phyloP scores from a whole-genome alignment of 2,113 vertebrate species.

The Gyps fulvus region DNA sequence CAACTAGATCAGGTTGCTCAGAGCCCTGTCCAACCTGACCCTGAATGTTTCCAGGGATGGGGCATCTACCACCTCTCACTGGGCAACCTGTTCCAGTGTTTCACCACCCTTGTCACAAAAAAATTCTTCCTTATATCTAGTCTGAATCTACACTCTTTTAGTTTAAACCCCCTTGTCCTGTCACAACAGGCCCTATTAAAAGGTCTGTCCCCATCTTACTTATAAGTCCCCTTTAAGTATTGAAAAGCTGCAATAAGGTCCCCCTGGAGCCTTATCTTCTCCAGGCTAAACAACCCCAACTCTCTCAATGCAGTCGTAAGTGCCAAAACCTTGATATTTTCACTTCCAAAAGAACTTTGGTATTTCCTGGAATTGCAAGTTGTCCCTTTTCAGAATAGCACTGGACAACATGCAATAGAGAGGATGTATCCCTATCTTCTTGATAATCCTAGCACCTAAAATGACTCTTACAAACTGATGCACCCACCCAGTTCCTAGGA shows the following conservation, averaged over 20 bases:
- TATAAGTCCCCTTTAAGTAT: not conserved
- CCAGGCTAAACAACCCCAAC: not conserved
- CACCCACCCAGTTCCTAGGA: not conserved
- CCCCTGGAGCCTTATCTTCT: not conserved
- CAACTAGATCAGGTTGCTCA: not conserved
- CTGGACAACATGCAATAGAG: not conserved
- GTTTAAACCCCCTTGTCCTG: not conserved
- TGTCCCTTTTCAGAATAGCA: not conserved
- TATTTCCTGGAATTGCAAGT: constrained; percentile 12
- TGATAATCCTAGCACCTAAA: not conserved
- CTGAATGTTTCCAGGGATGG: not conserved
- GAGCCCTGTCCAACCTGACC: not conserved
- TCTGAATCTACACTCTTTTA: not conserved
- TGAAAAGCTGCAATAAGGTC: not conserved
- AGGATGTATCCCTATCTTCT: not conserved
- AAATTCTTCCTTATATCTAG: not conserved
- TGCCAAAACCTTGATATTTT: not conserved
- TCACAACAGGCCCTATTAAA: not conserved
- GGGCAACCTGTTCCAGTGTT: not conserved
- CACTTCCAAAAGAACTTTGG: not conserved
- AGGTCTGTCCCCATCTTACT: not conserved
- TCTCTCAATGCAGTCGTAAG: not conserved
- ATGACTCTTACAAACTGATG: not conserved
- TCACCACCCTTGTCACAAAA: not conserved
- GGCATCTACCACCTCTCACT: not conserved